Conservation (phyloP, 2,113 vertebrate species). For the Grantiella picta region DNA sequence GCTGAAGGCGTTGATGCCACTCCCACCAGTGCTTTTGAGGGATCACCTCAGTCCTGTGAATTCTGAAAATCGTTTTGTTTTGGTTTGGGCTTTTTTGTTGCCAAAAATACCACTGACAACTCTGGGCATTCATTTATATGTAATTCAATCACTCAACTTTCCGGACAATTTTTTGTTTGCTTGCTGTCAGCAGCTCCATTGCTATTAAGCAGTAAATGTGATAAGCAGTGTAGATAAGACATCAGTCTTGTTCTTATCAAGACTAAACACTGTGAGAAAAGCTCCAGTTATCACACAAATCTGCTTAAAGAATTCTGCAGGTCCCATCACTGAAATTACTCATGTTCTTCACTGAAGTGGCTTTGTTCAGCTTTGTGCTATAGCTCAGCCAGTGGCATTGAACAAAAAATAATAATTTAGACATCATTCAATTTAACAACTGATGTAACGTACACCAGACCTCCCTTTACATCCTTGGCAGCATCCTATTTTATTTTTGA, state of each 20-base stretch:
- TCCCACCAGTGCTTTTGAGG: accelerated
- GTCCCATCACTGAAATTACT: not conserved
- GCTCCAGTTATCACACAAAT: not conserved
- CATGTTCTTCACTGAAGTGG: not conserved
- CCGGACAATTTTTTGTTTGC: not conserved
- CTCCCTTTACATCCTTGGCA: not conserved
- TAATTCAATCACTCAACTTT: not conserved
- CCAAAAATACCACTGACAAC: not conserved
- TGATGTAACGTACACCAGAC: not conserved
- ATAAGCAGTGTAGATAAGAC: not conserved
- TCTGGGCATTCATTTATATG: not conserved
- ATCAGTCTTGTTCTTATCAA: not conserved
- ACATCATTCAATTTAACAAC: not conserved
- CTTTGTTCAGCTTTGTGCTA: not conserved
- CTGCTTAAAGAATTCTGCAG: slow-evolving; percentile 9
- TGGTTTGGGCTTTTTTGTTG: not conserved
- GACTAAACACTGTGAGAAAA: not conserved
- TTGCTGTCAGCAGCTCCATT: not conserved
- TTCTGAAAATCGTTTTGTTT: not conserved
- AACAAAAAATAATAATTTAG: not conserved
- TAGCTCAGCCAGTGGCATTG: not conserved
- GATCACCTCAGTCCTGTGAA: not conserved
- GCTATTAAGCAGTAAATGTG: not conserved
- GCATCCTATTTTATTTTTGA: not conserved
- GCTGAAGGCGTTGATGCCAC: not conserved